Base-by-base conservation (phyloP, 2,113 vertebrate species). In the Epinephelus moara region DNA sequence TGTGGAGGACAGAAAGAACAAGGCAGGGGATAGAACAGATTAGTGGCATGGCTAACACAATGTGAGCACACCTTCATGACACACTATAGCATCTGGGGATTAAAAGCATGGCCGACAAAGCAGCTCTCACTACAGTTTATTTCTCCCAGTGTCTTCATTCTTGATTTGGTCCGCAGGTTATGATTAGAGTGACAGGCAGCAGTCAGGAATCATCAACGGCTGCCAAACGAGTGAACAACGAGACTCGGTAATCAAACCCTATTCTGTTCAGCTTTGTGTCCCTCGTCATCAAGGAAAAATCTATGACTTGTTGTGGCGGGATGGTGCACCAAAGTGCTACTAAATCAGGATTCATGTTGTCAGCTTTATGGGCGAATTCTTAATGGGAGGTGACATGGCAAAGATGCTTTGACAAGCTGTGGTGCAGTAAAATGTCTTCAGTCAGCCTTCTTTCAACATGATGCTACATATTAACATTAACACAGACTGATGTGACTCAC, bases 1-100 rank as follows among this genome's bases (percentile, higher is more conserved):
- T 98, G 93, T 66, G 70, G 61, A 19, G 67, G 64, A 53, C 11
- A 64, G 23, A 71, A 3, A 70, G 12, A 72, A 71, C 21, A 71
- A 57, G 40, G 64, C 55, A 78, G 4, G 81, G 76, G 50, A 81
- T 37, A 86, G 49, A 69, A 62, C 2, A 49, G n/a, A 81, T 87
- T 78, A 87, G 63, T 68, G 61, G 19, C 50, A 66, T 70, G 81
- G 50, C 50, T 74, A 69, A 85, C 55, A 61, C 63, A 30, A 12
- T 33, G 50, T 30, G 37, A 81, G 63, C 62, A 78, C 57, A 84
- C 57, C 69, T 88, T 77, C 23, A 33, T 77, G 49, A 81, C 82
- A 23, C 3, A 4, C 15, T 57, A 40, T 21, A n/a, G 61, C 70
- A 40, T 27, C 23, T 62, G 53, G n/a, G 47, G 45, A 75, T n/a